A percentile compares a stretch with the other conserved stretches of the same genome.
Conservation (phyloP, 2,888 invertebrate genomes). For the Cotesia congregata region DNA sequence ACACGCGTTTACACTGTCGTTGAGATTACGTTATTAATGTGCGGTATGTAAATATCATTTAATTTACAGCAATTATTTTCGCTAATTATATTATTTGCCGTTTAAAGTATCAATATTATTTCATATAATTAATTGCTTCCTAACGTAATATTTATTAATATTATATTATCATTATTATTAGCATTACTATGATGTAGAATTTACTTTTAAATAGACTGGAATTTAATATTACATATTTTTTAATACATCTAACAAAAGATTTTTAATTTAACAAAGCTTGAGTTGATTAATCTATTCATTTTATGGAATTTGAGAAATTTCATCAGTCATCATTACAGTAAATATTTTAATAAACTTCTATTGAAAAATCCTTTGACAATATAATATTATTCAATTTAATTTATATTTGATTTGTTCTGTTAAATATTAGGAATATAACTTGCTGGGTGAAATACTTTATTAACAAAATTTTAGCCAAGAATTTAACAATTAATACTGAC, state of each 20-base stretch:
- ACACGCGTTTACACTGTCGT: constrained; percentile 7
- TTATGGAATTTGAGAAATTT: not conserved
- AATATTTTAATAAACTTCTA: not conserved
- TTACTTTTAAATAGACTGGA: too few relatives aligned
- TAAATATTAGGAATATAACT: not conserved
- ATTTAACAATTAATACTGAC: not conserved
- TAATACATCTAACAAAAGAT: not conserved
- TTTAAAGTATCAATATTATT: not conserved
- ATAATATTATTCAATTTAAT: not conserved
- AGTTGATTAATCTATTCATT: not conserved
- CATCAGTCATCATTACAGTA: too few relatives aligned
- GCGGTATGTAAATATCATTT: not conserved
- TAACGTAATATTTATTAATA: not conserved
- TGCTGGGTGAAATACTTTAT: not conserved
- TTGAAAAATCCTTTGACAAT: not conserved
- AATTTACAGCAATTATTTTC: constrained; percentile 12
- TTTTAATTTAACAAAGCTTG: not conserved
- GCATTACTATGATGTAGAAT: too few relatives aligned
- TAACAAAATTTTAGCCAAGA: not conserved
- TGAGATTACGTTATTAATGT: constrained; percentile 13
- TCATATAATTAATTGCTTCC: not conserved
- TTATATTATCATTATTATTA: not conserved
- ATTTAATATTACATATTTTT: not conserved
- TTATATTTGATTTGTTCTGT: not conserved
- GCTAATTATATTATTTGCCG: not conserved